Evolutionary conservation across 2,888 invertebrate species (phyloP), one percentile per base, ranked within the genome.

Genomic region (Scaptomyza polygonia): DNA sequence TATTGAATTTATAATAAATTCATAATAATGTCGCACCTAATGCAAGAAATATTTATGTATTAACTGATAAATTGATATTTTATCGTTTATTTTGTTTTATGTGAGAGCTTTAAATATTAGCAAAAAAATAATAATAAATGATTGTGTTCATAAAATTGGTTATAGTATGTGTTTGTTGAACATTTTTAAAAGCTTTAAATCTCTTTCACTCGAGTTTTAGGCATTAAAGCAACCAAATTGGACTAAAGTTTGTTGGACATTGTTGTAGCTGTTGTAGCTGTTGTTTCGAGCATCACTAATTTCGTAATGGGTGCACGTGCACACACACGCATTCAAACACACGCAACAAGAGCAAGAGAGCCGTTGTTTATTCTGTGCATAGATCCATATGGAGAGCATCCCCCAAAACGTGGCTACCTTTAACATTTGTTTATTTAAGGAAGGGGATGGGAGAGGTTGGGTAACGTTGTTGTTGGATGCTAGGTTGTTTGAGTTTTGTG

Each of bases 241-340:
- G 40, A 34, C 2, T 12, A 16, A 39, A 30, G 18, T 48, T 48
- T 44, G 44, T 58, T 57, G 30, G 9, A 30, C 36, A 65, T 55
- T 75, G 57, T 73, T 70, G 58, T 62, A 72, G 71, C 42, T 44
- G 25, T 25, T 25, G 3, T 21, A 3, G 21, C 21, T 21, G 72
- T 32, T 58, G 72, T 32, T 58, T 56, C 34, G 68, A 66, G 70
- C 70, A 70, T 53, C 56, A 63, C 70, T 67, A 70, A 74, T 74
- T 63, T 67, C 36, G 62, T 73, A 67, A 74, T 70, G 67, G 70
- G 11, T 27, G 47, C 61, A 57, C 32, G 16, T 42, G 51, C 34
- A 42, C 54, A 51, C 40, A 45, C 40, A 36, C 48, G 36, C 30
- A 44, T 9, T 25, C 49, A 40, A 51, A 39, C 18, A 11, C 39